Conservation (phyloP, 1,140 invertebrate species). For the Cepaea nemoralis region DNA sequence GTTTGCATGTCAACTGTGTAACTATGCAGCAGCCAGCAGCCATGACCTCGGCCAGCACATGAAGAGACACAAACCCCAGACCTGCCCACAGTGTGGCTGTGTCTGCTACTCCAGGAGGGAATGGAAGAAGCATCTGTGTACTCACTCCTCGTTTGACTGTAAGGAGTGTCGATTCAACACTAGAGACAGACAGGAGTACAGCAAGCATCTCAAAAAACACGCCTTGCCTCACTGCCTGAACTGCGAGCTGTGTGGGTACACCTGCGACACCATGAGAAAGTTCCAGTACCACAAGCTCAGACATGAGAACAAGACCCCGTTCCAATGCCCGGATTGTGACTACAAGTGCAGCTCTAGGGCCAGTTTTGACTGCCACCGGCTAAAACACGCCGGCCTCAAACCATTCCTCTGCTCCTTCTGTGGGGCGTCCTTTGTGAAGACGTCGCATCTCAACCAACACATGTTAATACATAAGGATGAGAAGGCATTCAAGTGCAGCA, state of each 20-base stretch:
- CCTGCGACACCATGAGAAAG: constrained; percentile 28
- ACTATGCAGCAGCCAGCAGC: not conserved
- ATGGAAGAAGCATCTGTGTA: not conserved
- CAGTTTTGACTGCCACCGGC: constrained; percentile 25
- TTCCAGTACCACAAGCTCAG: constrained; percentile 18
- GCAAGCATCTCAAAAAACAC: constrained; percentile 2
- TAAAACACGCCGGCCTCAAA: constrained; percentile 71
- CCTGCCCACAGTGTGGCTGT: not conserved
- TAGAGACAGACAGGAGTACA: not conserved
- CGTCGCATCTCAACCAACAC: constrained; percentile 21
- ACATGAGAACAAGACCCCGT: constrained; percentile 19
- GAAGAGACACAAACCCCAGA: not conserved
- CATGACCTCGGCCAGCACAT: constrained; percentile 14
- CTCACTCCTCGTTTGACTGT: not conserved
- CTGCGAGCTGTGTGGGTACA: constrained; percentile 26
- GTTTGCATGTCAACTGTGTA: constrained; percentile 7
- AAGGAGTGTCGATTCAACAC: constrained; percentile 9
- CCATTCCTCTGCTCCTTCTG: constrained; percentile 3
- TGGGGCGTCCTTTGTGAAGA: not conserved
- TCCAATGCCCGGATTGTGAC: constrained; percentile 14
- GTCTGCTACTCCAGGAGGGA: not conserved
- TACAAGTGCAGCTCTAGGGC: constrained; percentile 31
- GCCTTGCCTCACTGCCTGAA: not conserved
- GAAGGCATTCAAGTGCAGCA: constrained; percentile 78
- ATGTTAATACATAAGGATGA: constrained; percentile 23